Conservation (phyloP, 2,888 invertebrate species). For the Melikaiella ostensackeni region DNA sequence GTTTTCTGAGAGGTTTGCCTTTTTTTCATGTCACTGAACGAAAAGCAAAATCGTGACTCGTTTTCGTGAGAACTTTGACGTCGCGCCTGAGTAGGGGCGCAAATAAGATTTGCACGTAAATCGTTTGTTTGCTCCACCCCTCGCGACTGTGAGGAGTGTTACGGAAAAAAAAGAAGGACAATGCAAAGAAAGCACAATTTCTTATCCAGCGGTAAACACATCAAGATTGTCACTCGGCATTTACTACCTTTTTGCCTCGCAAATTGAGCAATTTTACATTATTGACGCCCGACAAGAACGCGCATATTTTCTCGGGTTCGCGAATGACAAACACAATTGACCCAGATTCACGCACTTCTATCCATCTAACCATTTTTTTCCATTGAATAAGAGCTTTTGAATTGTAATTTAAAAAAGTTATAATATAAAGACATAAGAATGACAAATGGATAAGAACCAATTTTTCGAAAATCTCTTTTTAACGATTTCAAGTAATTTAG, state of each 20-base stretch:
- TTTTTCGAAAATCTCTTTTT: too few species aligned
- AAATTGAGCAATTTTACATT: conserved; percentile 29
- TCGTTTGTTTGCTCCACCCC: conserved; percentile 56
- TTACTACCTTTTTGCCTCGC: background rate
- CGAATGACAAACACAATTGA: conserved; percentile 16
- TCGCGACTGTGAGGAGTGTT: background rate
- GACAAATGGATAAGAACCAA: too few species aligned
- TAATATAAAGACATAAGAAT: too few species aligned
- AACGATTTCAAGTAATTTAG: too few species aligned
- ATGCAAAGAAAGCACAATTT: background rate
- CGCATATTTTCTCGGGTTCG: background rate
- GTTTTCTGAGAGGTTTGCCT: background rate
- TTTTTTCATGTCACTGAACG: conserved; percentile 8
- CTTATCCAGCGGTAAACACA: conserved; percentile 25
- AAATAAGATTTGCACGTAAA: conserved; percentile 64
- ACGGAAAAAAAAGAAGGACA: background rate
- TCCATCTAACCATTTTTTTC: too few species aligned
- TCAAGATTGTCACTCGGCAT: conserved; percentile 9
- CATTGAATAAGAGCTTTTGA: too few species aligned
- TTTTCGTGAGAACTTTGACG: conserved; percentile 48
- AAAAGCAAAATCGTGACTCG: conserved; percentile 52
- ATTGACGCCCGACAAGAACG: conserved; percentile 21
- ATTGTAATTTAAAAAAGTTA: too few species aligned
- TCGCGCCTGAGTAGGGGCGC: conserved; percentile 51
- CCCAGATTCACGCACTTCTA: background rate